Conservation (phyloP, 2,113 vertebrate genomes). For the Cettia cetti region DNA sequence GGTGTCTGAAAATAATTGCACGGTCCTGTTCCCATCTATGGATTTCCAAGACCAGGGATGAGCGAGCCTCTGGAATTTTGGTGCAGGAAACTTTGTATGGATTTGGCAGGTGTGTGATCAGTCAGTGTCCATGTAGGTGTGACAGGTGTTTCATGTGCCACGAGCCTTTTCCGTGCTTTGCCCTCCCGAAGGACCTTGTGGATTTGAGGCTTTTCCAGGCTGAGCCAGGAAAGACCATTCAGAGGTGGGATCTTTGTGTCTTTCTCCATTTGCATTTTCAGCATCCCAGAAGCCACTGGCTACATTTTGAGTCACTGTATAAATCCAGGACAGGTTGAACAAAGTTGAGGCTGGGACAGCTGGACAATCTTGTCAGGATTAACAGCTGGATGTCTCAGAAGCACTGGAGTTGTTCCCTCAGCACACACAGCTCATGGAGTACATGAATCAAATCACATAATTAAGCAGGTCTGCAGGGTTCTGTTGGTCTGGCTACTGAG, state of each 20-base stretch:
- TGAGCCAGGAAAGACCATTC: background rate
- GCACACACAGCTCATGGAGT: background rate
- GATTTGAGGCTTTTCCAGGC: background rate
- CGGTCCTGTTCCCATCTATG: background rate
- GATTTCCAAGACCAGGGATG: background rate
- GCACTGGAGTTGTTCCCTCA: background rate
- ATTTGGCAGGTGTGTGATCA: background rate
- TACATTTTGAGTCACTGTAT: background rate
- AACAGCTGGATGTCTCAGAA: background rate
- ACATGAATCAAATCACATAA: background rate
- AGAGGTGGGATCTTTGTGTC: background rate
- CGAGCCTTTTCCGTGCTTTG: background rate
- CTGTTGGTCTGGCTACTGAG: background rate
- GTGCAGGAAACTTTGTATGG: background rate
- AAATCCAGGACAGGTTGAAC: background rate
- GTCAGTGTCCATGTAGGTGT: background rate
- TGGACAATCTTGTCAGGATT: background rate
- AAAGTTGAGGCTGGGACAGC: background rate
- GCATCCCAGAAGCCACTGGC: background rate
- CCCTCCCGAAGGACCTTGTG: background rate
- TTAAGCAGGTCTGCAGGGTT: background rate
- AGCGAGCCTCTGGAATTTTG: background rate
- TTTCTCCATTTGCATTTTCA: background rate
- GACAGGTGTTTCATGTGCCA: background rate
- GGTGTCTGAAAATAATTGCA: background rate